Percentiles rank a stretch among this genome's conserved stretches.
Evolutionary conservation across 2,797 vertebrate genomes (phyloP).

Genomic region (Arctocebus calabarensis): DNA sequence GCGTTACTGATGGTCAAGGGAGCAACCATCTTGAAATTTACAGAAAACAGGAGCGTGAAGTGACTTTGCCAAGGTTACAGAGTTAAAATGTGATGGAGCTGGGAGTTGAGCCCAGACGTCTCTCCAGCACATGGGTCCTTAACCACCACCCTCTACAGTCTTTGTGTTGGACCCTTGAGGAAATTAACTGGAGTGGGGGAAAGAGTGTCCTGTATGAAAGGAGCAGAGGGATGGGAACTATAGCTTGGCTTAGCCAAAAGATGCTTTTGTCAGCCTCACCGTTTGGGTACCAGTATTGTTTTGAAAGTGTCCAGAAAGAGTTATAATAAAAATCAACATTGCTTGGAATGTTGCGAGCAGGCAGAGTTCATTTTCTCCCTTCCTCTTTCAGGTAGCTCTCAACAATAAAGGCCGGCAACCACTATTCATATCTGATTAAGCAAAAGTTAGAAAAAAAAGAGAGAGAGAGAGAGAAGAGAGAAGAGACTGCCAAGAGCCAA

Average conservation of each 20-base stretch:
- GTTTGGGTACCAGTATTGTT: slow-evolving; percentile 22
- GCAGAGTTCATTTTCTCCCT: slow-evolving; percentile 63
- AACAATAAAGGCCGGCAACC: slow-evolving; percentile 74
- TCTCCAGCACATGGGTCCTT: not conserved
- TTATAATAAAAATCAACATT: slow-evolving; percentile 51
- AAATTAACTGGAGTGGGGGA: not conserved
- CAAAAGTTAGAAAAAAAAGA: slow-evolving; percentile 56
- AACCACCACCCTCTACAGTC: not conserved
- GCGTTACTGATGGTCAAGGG: not conserved
- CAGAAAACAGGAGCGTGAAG: not conserved
- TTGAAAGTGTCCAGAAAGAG: slow-evolving; percentile 33
- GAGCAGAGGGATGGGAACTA: not conserved
- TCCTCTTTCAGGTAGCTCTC: slow-evolving; percentile 59
- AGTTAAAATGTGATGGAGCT: not conserved
- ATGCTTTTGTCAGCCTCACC: not conserved
- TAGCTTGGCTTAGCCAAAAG: not conserved
- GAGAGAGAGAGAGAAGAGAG: not conserved
- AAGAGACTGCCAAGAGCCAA: slow-evolving; percentile 67
- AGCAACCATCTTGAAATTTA: not conserved
- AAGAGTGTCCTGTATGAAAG: not conserved
- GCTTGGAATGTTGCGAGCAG: not conserved
- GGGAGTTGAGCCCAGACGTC: not conserved
- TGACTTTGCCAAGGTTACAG: not conserved
- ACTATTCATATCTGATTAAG: slow-evolving; percentile 80
- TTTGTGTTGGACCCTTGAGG: not conserved